Evolutionary conservation across 1,140 invertebrate genomes (phyloP).

Genomic region (Zaprionus kolodkinae): DNA sequence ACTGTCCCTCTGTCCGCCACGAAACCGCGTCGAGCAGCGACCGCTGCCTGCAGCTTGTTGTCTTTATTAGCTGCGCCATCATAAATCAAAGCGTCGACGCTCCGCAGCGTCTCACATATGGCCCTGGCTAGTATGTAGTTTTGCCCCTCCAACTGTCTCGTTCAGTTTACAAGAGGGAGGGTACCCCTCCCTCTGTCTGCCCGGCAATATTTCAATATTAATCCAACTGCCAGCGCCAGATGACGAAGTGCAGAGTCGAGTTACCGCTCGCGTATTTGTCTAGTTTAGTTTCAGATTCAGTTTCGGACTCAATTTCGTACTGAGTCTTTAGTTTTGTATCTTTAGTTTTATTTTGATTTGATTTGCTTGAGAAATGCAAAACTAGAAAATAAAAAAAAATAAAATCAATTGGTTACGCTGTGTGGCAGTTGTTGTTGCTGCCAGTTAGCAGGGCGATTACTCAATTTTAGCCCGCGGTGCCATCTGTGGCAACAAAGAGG

Average conservation of each 20-base stretch:
- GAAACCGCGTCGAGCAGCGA: not conserved
- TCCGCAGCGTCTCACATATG: slow-evolving; percentile 67
- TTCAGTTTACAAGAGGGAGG: slow-evolving; percentile 3
- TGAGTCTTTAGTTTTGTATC: slow-evolving; percentile 22
- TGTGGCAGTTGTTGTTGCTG: slow-evolving; percentile 29
- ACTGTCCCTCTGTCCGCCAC: not conserved
- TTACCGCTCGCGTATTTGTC: slow-evolving; percentile 74
- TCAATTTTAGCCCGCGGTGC: slow-evolving; percentile 65
- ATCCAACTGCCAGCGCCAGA: slow-evolving; percentile 78
- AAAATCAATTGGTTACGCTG: slow-evolving; percentile 70
- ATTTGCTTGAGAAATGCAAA: slow-evolving; percentile 44
- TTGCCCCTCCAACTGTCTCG: not conserved
- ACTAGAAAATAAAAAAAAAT: slow-evolving; percentile 74
- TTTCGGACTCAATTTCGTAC: slow-evolving; percentile 18
- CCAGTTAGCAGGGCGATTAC: slow-evolving; percentile 72
- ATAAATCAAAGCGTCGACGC: slow-evolving; percentile 77
- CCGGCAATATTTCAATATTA: slow-evolving; percentile 81
- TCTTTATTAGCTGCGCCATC: slow-evolving; percentile 74
- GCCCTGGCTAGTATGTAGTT: slow-evolving; percentile 41
- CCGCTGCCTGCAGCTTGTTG: slow-evolving; percentile 75
- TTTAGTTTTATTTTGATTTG: slow-evolving; percentile 30
- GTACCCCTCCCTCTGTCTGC: not conserved
- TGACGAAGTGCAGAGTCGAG: slow-evolving; percentile 76
- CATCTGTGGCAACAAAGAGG: slow-evolving; percentile 22
- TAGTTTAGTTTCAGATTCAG: slow-evolving; percentile 58